Conservation (phyloP, 2,888 invertebrate genomes). For the Nasonia oneida region DNA sequence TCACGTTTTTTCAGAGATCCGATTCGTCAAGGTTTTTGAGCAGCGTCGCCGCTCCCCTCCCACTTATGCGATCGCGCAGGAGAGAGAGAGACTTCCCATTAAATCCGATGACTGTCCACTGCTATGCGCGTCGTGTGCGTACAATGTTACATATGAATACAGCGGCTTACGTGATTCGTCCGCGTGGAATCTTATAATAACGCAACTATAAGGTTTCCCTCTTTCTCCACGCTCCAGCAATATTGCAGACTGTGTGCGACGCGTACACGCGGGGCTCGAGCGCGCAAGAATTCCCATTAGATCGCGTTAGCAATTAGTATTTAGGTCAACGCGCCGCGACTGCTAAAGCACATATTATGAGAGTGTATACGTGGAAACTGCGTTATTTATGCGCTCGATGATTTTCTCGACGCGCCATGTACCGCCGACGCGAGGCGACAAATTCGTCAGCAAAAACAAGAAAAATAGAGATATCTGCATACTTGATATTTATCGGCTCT, state of each 20-base stretch:
- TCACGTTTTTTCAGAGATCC: conserved; percentile 36
- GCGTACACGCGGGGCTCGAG: neutral
- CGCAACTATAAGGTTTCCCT: conserved; percentile 6
- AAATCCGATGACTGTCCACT: conserved; percentile 59
- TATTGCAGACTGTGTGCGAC: conserved; percentile 35
- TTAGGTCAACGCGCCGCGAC: conserved; percentile 15
- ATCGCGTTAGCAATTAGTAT: conserved; percentile 28
- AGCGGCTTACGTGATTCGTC: neutral
- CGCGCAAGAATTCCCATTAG: conserved; percentile 35
- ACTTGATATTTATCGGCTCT: neutral
- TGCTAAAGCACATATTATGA: neutral
- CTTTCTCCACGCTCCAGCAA: neutral
- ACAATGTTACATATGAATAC: neutral
- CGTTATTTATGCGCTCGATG: conserved; percentile 9
- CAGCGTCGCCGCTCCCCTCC: conserved; percentile 23
- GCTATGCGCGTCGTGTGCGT: neutral
- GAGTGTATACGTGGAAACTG: neutral
- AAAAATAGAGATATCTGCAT: no score
- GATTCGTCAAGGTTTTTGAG: conserved; percentile 55
- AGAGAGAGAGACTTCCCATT: conserved; percentile 43
- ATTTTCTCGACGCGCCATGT: neutral
- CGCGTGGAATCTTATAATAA: conserved; percentile 55
- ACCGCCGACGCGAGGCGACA: neutral
- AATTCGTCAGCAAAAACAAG: no score
- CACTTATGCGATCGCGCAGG: conserved; percentile 18